These are phyloP conservation scores for Melitaea cinxia DNA, from an alignment of 1,140 invertebrate species.

Conservation along the genomic window DNA sequence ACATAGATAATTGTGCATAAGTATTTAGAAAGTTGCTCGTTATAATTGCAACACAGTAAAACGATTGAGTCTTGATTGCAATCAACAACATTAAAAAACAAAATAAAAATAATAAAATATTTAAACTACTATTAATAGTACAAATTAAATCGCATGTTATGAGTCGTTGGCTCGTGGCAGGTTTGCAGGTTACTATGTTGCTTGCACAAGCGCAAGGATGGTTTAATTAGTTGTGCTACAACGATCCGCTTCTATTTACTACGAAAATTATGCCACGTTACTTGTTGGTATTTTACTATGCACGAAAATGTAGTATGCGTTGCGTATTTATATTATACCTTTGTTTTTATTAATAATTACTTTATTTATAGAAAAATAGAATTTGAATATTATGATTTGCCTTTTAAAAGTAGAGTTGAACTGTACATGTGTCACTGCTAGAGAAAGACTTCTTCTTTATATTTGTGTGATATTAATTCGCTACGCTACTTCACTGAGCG, in stretches of 20 bases:
- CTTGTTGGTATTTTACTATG: constrained; percentile 16
- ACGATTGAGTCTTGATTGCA: neutral
- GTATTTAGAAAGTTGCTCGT: no score
- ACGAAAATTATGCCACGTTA: constrained; percentile 29
- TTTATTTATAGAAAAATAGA: no score
- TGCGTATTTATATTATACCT: constrained; percentile 4
- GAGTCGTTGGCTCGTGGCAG: constrained; percentile 21
- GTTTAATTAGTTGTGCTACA: constrained; percentile 38
- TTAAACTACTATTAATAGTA: constrained; percentile 6
- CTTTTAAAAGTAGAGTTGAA: no score
- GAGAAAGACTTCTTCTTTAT: no score
- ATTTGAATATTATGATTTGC: no score
- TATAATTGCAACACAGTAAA: no score
- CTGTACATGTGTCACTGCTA: no score
- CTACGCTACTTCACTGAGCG: no score
- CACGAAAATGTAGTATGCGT: constrained; percentile 24
- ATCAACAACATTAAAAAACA: neutral
- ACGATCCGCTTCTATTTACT: constrained; percentile 32
- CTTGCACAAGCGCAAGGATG: constrained; percentile 38
- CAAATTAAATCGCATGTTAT: constrained; percentile 14
- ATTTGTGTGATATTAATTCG: no score
- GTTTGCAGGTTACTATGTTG: constrained; percentile 24
- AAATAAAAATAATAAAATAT: constrained; percentile 6
- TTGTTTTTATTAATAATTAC: neutral
- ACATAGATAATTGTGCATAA: no score